Conservation (phyloP, 2,888 invertebrate genomes). For the Temnothorax rugatulus region DNA sequence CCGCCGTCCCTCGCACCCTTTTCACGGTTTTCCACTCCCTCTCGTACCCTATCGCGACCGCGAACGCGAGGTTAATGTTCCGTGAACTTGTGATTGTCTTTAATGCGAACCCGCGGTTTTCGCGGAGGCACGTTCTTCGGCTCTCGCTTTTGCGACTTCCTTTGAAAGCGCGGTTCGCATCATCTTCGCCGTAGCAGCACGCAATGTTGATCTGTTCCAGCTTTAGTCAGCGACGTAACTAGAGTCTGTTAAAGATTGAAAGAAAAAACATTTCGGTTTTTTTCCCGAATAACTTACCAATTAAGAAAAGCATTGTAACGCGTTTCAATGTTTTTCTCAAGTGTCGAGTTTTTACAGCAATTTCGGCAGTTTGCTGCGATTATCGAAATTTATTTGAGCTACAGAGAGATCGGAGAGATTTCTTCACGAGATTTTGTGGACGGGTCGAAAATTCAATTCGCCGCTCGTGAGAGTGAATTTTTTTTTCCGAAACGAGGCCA, state of each 20-base stretch:
- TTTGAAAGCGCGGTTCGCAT: background rate
- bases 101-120: constrained; percentile 75
- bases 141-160: constrained; percentile 40
- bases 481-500: constrained; percentile 28
- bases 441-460: constrained; percentile 61
- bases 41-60: constrained; percentile 60
- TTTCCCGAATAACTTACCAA: background rate
- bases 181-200: background rate
- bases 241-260: constrained; percentile 39
- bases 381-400: constrained; percentile 59
- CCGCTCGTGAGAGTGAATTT: constrained; percentile 53
- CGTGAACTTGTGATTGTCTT: constrained; percentile 80
- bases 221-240: constrained; percentile 9
- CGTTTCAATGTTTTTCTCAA: constrained; percentile 23
- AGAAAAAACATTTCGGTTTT: background rate
- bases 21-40: constrained; percentile 66
- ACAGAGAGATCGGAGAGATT: constrained; percentile 41
- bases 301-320: constrained; percentile 46
- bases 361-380: constrained; percentile 50
- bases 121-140: constrained; percentile 40
- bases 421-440: constrained; percentile 38
- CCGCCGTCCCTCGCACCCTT: constrained; percentile 65
- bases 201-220: background rate
- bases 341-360: constrained; percentile 57
- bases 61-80: constrained; percentile 78